phyloP scores from a whole-genome alignment of 2,888 invertebrate species.

The Trimorus sp. region DNA sequence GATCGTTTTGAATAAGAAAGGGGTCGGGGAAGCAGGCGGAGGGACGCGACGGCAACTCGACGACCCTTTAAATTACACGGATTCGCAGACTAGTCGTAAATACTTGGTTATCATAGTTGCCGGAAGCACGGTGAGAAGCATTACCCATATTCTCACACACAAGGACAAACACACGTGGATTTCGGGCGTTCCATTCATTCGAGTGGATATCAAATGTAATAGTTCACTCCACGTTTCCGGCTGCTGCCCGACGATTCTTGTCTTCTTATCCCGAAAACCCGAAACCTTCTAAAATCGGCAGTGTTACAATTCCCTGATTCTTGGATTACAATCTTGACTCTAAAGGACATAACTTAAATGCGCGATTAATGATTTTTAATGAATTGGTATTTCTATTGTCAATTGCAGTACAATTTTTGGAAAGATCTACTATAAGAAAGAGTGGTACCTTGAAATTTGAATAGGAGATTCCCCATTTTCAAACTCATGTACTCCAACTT shows the following conservation, averaged over 20 bases:
- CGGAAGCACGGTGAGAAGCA: conserved; percentile 75
- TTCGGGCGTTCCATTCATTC: conserved; percentile 77
- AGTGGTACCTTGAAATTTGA: too few relatives aligned
- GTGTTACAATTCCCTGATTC: conserved; percentile 49
- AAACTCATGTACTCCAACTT: too few relatives aligned
- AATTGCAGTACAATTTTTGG: too few relatives aligned
- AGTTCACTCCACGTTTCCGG: conserved; percentile 74
- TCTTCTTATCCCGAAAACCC: conserved; percentile 62
- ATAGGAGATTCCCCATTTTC: too few relatives aligned
- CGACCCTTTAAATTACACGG: conserved; percentile 77
- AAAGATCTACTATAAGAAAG: too few relatives aligned
- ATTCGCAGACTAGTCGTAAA: conserved; percentile 77
- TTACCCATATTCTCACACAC: conserved; percentile 74
- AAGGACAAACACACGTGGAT: conserved; percentile 70
- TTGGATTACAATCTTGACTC: conserved; percentile 20
- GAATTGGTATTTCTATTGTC: background rate
- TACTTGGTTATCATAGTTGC: conserved; percentile 80
- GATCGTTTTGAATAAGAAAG: conserved; percentile 30
- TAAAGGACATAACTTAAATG: background rate
- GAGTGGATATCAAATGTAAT: conserved; percentile 80
- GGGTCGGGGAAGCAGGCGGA: conserved; percentile 17
- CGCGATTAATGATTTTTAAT: background rate
- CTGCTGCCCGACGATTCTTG: conserved; percentile 57
- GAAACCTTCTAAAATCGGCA: conserved; percentile 41
- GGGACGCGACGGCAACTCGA: conserved; percentile 51